These are phyloP conservation scores for Seira sanloemensis DNA, from an alignment of 2,888 invertebrate species.

Conservation along the genomic window DNA sequence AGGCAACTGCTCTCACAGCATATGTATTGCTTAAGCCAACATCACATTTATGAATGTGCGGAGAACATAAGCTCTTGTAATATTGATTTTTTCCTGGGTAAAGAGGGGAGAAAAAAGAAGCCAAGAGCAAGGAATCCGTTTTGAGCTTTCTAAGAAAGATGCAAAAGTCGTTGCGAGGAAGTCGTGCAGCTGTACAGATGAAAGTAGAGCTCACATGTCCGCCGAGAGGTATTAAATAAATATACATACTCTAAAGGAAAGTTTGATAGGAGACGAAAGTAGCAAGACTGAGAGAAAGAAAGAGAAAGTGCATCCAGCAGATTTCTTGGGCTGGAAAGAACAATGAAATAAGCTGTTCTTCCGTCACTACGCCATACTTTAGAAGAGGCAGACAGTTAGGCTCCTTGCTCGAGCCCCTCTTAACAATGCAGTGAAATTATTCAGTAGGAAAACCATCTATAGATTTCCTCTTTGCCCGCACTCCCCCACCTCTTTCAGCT, in stretches of 20 bases:
- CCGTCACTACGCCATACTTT: neutral
- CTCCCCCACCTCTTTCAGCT: neutral
- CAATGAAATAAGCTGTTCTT: slow-evolving; percentile 10
- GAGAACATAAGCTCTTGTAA: slow-evolving; percentile 8
- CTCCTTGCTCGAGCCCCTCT: slow-evolving; percentile 4
- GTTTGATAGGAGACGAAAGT: neutral
- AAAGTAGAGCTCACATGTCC: slow-evolving; percentile 22
- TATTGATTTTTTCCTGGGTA: slow-evolving; percentile 1
- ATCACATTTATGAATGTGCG: slow-evolving; percentile 15
- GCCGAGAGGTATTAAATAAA: slow-evolving; percentile 42
- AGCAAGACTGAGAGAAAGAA: neutral
- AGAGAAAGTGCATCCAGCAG: slow-evolving; percentile 23
- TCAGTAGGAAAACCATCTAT: neutral
- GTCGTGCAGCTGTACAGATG: neutral
- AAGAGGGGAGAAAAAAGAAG: slow-evolving; percentile 15
- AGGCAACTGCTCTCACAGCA: neutral
- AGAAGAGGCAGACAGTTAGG: slow-evolving; percentile 17
- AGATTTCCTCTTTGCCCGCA: neutral
- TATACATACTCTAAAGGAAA: slow-evolving; percentile 9
- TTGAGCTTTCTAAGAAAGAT: slow-evolving; percentile 14
- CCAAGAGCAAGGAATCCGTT: slow-evolving; percentile 17
- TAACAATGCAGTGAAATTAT: slow-evolving; percentile 14
- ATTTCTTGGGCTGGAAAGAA: slow-evolving; percentile 30
- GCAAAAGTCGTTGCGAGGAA: neutral
- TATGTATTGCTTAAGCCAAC: slow-evolving; percentile 1